Percentiles rank a stretch among this genome's conserved stretches.
phyloP scores from a whole-genome alignment of 1,140 invertebrate species.

The Homalodisca vitripennis region DNA sequence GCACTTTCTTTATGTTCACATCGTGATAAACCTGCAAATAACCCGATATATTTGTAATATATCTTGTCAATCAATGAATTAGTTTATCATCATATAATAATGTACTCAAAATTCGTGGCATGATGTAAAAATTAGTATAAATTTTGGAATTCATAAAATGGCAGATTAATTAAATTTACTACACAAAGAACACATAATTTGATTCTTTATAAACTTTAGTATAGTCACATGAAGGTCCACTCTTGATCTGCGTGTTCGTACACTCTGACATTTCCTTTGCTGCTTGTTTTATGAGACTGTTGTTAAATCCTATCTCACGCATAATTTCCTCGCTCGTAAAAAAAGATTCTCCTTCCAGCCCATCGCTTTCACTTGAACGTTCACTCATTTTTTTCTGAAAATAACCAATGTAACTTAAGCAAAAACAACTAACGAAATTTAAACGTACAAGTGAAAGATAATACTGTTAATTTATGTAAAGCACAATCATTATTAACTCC shows the following conservation, averaged over 20 bases:
- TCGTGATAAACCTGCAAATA: too few species aligned
- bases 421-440: not conserved
- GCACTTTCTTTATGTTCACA: too few species aligned
- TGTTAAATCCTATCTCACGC: not conserved
- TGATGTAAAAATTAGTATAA: not conserved
- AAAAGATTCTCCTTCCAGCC: not conserved
- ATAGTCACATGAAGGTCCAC: not conserved
- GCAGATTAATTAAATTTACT: not conserved
- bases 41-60: not conserved
- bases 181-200: not conserved
- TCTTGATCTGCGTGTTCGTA: not conserved
- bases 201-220: not conserved
- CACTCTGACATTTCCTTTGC: not conserved
- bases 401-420: not conserved
- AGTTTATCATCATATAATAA: not conserved
- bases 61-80: not conserved
- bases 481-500: not conserved
- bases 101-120: not conserved
- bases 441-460: not conserved
- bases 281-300: not conserved
- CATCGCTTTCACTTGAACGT: not conserved
- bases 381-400: not conserved
- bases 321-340: not conserved
- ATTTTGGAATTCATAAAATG: not conserved
- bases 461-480: not conserved